Conservation (phyloP, 2,888 invertebrate genomes). For the Nymphalis polychloros region DNA sequence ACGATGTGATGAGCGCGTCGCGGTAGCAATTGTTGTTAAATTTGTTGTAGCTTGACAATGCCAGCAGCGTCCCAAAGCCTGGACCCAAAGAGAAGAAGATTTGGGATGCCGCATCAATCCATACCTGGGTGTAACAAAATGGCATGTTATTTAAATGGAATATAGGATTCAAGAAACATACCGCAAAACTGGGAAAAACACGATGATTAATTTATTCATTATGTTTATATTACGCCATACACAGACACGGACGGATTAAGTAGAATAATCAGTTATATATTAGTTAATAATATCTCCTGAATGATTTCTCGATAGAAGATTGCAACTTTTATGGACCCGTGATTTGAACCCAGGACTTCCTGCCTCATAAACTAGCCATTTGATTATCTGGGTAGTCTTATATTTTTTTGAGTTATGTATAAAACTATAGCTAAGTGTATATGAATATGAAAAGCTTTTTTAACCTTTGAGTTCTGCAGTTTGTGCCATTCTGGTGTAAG, state of each 20-base stretch:
- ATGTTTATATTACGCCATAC: too few species aligned
- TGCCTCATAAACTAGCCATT: too few species aligned
- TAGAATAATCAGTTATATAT: too few species aligned
- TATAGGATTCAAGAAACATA: neutral
- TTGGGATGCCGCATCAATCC: slow-evolving; percentile 97
- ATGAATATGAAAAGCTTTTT: neutral
- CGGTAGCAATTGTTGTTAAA: slow-evolving; percentile 95
- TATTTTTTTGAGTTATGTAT: too few species aligned
- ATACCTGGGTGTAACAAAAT: slow-evolving; percentile 82
- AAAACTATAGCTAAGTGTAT: too few species aligned
- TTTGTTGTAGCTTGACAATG: slow-evolving; percentile 95
- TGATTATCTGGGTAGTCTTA: too few species aligned
- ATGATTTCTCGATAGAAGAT: neutral
- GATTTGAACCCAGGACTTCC: too few species aligned
- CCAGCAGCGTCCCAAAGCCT: slow-evolving; percentile 94
- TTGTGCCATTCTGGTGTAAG: slow-evolving; percentile 95
- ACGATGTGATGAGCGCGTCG: slow-evolving; percentile 94
- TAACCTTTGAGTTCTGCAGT: slow-evolving; percentile 87
- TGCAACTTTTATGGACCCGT: neutral
- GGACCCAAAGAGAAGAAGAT: slow-evolving; percentile 97
- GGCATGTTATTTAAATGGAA: neutral
- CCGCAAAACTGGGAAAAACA: too few species aligned
- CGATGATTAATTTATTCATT: too few species aligned
- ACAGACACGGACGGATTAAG: too few species aligned
- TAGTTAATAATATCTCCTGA: too few species aligned